Conservation (phyloP, 2,888 invertebrate genomes). For the Reticulitermes lucifugus region DNA sequence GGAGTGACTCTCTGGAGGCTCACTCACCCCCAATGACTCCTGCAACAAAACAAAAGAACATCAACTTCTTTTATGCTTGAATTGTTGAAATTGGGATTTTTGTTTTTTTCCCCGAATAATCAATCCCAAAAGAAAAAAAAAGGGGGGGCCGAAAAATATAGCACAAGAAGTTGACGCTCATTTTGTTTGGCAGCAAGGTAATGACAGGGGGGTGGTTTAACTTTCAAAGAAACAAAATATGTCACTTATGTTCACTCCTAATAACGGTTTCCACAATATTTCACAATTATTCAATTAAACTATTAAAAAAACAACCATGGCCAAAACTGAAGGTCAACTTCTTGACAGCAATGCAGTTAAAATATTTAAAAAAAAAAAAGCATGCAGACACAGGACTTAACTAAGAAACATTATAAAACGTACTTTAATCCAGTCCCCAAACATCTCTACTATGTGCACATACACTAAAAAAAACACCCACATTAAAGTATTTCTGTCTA, state of each 20-base stretch:
- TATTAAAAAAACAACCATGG: conserved; percentile 77
- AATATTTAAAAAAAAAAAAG: conserved; percentile 52
- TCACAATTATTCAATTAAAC: conserved; percentile 48
- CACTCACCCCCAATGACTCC: conserved; percentile 85
- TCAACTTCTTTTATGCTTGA: conserved; percentile 84
- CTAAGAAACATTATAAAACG: neutral
- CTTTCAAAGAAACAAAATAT: conserved; percentile 18
- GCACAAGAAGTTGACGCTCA: conserved; percentile 90
- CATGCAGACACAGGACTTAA: conserved; percentile 50
- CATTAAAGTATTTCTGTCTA: too few relatives aligned
- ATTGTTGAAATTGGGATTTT: conserved; percentile 35
- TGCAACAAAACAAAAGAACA: conserved; percentile 92
- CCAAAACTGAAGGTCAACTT: conserved; percentile 96
- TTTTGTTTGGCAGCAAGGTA: conserved; percentile 74
- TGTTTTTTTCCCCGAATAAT: conserved; percentile 7
- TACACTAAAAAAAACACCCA: too few relatives aligned
- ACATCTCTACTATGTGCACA: too few relatives aligned
- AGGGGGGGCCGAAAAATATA: conserved; percentile 51
- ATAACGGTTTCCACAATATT: conserved; percentile 36
- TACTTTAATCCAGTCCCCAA: too few relatives aligned
- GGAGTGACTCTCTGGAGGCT: conserved; percentile 66
- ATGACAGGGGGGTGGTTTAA: conserved; percentile 52
- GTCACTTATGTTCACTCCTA: conserved; percentile 35
- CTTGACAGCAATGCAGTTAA: conserved; percentile 75
- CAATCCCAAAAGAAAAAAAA: conserved; percentile 30